Conservation (phyloP, 2,888 invertebrate species). For the Drosophila peninsularis region DNA sequence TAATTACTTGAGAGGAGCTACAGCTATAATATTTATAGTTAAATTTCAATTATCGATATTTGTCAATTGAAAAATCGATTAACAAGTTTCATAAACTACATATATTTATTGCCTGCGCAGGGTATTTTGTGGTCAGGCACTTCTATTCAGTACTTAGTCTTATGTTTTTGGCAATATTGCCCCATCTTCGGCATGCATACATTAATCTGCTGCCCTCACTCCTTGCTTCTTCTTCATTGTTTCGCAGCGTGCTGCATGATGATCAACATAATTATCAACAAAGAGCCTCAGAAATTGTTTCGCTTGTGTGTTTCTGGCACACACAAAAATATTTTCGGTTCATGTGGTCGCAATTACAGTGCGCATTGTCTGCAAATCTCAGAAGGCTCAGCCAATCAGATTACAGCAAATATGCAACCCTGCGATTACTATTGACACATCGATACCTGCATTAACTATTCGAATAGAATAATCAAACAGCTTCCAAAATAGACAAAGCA, state of each 20-base stretch:
- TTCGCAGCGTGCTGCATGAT: slow-evolving; percentile 29
- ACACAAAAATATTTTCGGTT: slow-evolving; percentile 31
- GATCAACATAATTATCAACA: slow-evolving; percentile 41
- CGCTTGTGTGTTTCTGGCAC: slow-evolving; percentile 52
- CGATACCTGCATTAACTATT: slow-evolving; percentile 20
- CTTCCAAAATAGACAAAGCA: slow-evolving; percentile 21
- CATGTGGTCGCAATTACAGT: slow-evolving; percentile 32
- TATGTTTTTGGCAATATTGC: slow-evolving; percentile 48
- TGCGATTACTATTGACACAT: slow-evolving; percentile 17
- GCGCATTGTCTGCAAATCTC: slow-evolving; percentile 25
- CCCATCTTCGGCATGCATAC: slow-evolving; percentile 36
- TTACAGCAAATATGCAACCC: slow-evolving; percentile 25
- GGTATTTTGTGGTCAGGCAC: slow-evolving; percentile 16
- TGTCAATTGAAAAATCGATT: neutral
- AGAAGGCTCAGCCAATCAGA: slow-evolving; percentile 16
- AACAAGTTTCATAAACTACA: neutral
- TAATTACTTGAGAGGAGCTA: neutral
- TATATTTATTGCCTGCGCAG: neutral
- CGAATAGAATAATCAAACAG: slow-evolving; percentile 16
- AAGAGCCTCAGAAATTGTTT: slow-evolving; percentile 31
- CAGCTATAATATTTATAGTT: neutral
- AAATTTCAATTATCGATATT: neutral
- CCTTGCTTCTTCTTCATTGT: slow-evolving; percentile 37
- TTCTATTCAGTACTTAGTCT: neutral
- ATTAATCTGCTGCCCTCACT: slow-evolving; percentile 23